Conservation (phyloP, 2,888 invertebrate species). For the Hemistola chrysoprasaria region DNA sequence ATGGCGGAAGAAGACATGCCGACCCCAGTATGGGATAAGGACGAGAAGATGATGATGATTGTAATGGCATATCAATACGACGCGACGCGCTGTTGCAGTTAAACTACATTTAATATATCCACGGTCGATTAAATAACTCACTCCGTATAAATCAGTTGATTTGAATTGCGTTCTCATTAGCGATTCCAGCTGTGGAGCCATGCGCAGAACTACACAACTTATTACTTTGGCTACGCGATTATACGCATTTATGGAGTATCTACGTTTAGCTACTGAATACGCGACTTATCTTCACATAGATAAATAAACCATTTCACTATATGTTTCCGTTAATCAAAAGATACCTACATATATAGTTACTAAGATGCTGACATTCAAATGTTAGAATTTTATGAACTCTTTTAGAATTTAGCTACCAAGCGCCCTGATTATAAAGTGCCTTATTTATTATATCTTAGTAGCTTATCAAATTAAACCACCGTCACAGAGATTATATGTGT, state of each 20-base stretch:
- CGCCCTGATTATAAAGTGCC: slow-evolving; percentile 37
- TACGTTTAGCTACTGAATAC: slow-evolving; percentile 51
- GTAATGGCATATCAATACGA: slow-evolving; percentile 44
- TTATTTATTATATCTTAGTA: slow-evolving; percentile 39
- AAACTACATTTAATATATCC: slow-evolving; percentile 67
- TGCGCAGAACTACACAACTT: slow-evolving; percentile 71
- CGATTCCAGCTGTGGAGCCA: slow-evolving; percentile 65
- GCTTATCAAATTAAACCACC: slow-evolving; percentile 29
- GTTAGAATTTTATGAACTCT: slow-evolving; percentile 21
- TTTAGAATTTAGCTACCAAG: slow-evolving; percentile 24
- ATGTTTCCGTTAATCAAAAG: slow-evolving; percentile 34
- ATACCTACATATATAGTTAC: too few relatives aligned
- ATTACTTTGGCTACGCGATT: slow-evolving; percentile 73
- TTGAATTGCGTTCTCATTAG: slow-evolving; percentile 79
- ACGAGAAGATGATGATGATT: too few relatives aligned
- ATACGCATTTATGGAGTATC: slow-evolving; percentile 57
- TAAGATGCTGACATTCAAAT: slow-evolving; percentile 30
- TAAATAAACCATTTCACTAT: slow-evolving; percentile 47
- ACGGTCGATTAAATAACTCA: slow-evolving; percentile 67
- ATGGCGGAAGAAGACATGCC: too few relatives aligned
- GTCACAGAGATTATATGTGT: slow-evolving; percentile 32
- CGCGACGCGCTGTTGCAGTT: slow-evolving; percentile 47
- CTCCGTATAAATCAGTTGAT: slow-evolving; percentile 79
- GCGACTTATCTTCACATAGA: slow-evolving; percentile 49
- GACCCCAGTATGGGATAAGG: too few relatives aligned